A percentile compares a stretch with the other conserved stretches of the same genome.
These are phyloP conservation scores for Sebastes steindachneri DNA, from an alignment of 2,797 vertebrate species.

Conservation along the genomic window DNA sequence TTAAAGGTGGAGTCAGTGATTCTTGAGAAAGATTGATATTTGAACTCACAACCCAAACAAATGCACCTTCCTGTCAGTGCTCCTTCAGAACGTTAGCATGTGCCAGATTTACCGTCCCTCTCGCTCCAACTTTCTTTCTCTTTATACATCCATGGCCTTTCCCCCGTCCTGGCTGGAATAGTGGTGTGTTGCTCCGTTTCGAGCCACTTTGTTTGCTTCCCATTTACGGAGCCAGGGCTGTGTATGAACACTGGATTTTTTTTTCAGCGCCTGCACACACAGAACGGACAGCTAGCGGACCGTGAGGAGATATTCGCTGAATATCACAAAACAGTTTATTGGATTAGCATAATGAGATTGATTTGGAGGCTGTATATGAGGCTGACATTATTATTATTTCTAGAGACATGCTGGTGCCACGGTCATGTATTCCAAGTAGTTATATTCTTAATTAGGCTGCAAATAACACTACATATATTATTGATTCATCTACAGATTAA, in stretches of 20 bases:
- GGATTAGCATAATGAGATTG: not conserved
- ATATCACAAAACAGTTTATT: not conserved
- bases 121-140: not conserved
- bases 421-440: not conserved
- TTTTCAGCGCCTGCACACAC: not conserved
- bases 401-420: not conserved
- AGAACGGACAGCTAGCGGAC: not conserved
- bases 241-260: not conserved
- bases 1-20: not conserved
- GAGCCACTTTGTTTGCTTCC: not conserved
- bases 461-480: not conserved
- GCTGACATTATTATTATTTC: not conserved
- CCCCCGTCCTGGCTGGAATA: not conserved
- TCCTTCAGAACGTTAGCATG: not conserved
- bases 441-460: not conserved
- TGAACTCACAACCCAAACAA: not conserved
- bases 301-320: not conserved
- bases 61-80: not conserved
- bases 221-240: not conserved
- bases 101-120: not conserved
- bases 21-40: not conserved
- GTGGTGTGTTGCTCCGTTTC: not conserved
- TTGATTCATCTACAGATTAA: not conserved
- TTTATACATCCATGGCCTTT: not conserved
- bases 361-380: not conserved